phyloP scores from a whole-genome alignment of 1,140 invertebrate genomes.

The Drosophila orosa region DNA sequence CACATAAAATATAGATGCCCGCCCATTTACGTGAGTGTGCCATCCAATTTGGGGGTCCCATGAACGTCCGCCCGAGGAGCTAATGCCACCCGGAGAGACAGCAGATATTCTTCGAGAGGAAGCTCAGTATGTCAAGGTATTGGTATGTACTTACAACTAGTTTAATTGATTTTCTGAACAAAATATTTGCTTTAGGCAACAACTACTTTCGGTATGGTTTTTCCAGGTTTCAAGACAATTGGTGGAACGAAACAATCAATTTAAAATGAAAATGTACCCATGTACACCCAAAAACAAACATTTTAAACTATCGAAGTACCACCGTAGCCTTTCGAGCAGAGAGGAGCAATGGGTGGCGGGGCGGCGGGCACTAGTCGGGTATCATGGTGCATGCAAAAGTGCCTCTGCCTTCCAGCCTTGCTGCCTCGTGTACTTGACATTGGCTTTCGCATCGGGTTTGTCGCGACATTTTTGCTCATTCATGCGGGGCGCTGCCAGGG shows the following conservation, averaged over 20 bases:
- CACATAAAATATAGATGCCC: conserved; percentile 67
- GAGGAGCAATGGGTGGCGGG: background rate
- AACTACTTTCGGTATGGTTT: no score
- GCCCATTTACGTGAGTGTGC: conserved; percentile 46
- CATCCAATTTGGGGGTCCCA: conserved; percentile 47
- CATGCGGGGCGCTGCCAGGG: conserved; percentile 38
- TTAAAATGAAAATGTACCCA: no score
- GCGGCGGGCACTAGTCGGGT: background rate
- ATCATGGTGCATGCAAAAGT: conserved; percentile 44
- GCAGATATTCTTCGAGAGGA: background rate
- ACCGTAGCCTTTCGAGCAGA: conserved; percentile 5
- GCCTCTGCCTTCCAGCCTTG: conserved; percentile 9
- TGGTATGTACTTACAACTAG: background rate
- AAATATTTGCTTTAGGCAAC: no score
- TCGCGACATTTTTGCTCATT: conserved; percentile 64
- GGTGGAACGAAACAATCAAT: background rate
- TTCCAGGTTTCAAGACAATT: no score
- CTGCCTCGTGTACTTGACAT: conserved; percentile 68
- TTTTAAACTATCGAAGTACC: background rate
- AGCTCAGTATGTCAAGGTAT: background rate
- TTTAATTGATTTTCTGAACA: background rate
- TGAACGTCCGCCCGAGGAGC: background rate
- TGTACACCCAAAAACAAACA: no score
- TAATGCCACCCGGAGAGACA: conserved; percentile 7
- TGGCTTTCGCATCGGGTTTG: conserved; percentile 52